phyloP scores from a whole-genome alignment of 2,888 invertebrate genomes.

The Platerodrilus igneus region DNA sequence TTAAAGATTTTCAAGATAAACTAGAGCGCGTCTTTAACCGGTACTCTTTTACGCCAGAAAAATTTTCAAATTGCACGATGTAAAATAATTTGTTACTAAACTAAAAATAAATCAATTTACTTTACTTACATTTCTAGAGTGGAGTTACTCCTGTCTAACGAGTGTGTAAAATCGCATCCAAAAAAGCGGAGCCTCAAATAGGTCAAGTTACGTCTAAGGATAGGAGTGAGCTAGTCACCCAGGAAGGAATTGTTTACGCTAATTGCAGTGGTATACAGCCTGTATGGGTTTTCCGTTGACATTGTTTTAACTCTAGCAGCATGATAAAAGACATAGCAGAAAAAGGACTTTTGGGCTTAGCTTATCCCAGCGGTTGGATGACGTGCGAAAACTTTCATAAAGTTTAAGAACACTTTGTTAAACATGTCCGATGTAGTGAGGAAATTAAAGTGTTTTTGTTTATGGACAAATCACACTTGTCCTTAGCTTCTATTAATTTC shows the following conservation, averaged over 20 bases:
- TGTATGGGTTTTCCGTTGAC: conserved; percentile 12
- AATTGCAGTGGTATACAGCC: conserved; percentile 14
- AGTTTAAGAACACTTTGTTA: conserved; percentile 35
- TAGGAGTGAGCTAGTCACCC: conserved; percentile 21
- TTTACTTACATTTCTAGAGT: conserved; percentile 1
- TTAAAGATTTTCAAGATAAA: conserved; percentile 13
- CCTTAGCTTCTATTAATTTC: conserved; percentile 32
- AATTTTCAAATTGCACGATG: conserved; percentile 14
- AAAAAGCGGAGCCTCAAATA: conserved; percentile 29
- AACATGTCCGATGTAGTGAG: conserved; percentile 31
- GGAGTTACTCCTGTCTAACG: conserved; percentile 13
- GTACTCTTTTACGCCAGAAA: conserved; percentile 11
- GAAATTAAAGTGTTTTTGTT: conserved; percentile 33
- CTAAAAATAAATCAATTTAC: no score
- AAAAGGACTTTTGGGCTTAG: conserved; percentile 15
- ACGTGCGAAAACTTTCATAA: conserved; percentile 33
- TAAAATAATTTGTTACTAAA: no score
- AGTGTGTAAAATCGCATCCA: conserved; percentile 21
- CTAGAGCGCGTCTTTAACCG: conserved; percentile 15
- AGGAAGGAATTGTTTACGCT: conserved; percentile 17
- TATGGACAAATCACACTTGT: conserved; percentile 33
- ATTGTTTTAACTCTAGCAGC: conserved; percentile 11
- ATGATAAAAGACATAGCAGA: conserved; percentile 18
- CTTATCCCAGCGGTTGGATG: conserved; percentile 34
- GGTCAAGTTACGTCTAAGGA: conserved; percentile 18